Conservation (phyloP, 2,888 invertebrate species). For the Spodoptera exigua region DNA sequence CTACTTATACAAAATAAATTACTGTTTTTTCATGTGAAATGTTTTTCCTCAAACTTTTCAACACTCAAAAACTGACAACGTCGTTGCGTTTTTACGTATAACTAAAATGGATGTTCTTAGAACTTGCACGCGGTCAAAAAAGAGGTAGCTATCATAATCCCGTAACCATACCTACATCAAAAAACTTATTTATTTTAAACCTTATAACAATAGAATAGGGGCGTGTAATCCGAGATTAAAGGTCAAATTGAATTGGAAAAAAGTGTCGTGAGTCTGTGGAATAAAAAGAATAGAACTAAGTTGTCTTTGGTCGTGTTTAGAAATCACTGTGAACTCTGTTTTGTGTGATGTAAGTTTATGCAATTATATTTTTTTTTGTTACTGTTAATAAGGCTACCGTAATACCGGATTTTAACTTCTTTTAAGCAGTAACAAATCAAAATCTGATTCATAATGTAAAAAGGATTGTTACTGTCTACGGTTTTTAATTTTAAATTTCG, state of each 20-base stretch:
- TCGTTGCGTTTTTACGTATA: constrained; percentile 11
- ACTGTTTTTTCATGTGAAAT: no score
- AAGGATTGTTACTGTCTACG: no score
- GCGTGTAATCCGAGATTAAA: constrained; percentile 23
- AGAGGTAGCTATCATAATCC: constrained; percentile 39
- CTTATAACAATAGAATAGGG: constrained; percentile 12
- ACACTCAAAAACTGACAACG: no score
- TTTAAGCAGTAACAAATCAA: no score
- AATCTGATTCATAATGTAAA: no score
- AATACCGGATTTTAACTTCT: no score
- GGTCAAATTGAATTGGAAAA: constrained; percentile 30
- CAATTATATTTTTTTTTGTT: constrained; percentile 24
- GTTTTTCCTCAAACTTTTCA: no score
- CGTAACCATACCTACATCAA: constrained; percentile 25
- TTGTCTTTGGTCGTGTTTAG: constrained; percentile 52
- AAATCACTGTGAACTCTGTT: constrained; percentile 42
- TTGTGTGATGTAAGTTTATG: constrained; percentile 35
- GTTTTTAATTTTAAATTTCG: no score
- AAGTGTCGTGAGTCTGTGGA: constrained; percentile 55
- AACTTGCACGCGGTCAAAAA: constrained; percentile 24
- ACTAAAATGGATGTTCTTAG: constrained; percentile 28
- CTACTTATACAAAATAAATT: no score
- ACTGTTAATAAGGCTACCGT: constrained; percentile 14
- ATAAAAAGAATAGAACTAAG: constrained; percentile 59
- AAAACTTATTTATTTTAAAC: constrained; percentile 28